Conservation (phyloP, 2,113 vertebrate species). For the Nycticryphes semicollaris region DNA sequence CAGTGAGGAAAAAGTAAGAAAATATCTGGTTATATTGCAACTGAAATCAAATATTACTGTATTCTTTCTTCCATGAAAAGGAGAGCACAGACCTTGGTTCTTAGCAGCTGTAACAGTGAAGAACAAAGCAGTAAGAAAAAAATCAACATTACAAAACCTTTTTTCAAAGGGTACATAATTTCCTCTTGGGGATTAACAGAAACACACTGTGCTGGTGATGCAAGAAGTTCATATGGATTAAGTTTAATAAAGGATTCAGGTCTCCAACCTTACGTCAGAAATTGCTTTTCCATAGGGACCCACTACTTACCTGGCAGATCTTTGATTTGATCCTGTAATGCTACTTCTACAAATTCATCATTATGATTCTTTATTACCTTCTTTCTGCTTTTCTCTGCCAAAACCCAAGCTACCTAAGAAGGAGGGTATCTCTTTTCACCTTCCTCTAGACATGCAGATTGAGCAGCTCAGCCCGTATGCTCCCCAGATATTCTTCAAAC, state of each 20-base stretch:
- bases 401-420: not conserved
- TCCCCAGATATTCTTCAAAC: not conserved
- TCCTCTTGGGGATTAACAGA: not conserved
- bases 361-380: not conserved
- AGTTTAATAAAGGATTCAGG: not conserved
- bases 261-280: not conserved
- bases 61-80: too few species aligned
- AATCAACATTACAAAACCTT: not conserved
- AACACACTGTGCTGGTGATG: not conserved
- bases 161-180: not conserved
- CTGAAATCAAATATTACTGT: not conserved
- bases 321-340: not conserved
- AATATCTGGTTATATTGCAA: not conserved
- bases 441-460: not conserved
- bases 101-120: not conserved
- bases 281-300: not conserved
- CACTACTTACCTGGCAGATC: not conserved
- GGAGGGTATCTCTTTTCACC: not conserved
- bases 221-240: fast-evolving
- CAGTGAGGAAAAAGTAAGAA: too few species aligned
- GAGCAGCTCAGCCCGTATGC: not conserved
- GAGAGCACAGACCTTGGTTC: not conserved
- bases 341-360: not conserved
- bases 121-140: not conserved
- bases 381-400: not conserved